phyloP scores from a whole-genome alignment of 2,797 vertebrate species.

The Sphenopsis melanotis region DNA sequence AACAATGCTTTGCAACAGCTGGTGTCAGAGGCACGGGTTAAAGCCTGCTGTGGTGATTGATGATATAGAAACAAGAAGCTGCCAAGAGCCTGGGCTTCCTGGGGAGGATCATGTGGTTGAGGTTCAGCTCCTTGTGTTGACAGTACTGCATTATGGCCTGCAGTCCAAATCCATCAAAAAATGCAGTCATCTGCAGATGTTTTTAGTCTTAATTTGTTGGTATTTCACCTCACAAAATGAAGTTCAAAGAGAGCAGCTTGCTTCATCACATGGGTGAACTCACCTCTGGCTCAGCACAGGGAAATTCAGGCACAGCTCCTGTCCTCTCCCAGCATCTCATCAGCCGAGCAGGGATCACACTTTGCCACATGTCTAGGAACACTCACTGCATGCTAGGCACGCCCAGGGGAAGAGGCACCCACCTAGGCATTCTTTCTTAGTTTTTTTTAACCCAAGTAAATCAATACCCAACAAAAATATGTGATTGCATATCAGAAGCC shows the following conservation, averaged over 20 bases:
- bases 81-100: neutral
- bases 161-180: neutral
- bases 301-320: accelerated
- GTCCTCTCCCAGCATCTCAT: neutral
- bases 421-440: neutral
- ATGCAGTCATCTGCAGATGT: neutral
- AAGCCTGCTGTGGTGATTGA: slow-evolving; percentile 1
- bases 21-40: neutral
- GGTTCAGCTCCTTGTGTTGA: neutral
- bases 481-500: accelerated
- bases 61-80: neutral
- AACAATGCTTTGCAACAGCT: neutral
- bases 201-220: neutral
- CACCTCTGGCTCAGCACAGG: neutral
- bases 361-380: neutral
- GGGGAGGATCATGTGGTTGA: neutral
- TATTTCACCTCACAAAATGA: neutral
- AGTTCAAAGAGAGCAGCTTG: neutral
- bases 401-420: neutral
- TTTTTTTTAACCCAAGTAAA: neutral
- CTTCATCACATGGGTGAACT: neutral
- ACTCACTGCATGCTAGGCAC: accelerated
- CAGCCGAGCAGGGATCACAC: neutral
- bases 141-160: neutral
- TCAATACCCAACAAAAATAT: neutral